Percentiles rank a stretch among this genome's conserved stretches.
Conservation (phyloP, 1,140 invertebrate genomes). For the Drosophila pachea region DNA sequence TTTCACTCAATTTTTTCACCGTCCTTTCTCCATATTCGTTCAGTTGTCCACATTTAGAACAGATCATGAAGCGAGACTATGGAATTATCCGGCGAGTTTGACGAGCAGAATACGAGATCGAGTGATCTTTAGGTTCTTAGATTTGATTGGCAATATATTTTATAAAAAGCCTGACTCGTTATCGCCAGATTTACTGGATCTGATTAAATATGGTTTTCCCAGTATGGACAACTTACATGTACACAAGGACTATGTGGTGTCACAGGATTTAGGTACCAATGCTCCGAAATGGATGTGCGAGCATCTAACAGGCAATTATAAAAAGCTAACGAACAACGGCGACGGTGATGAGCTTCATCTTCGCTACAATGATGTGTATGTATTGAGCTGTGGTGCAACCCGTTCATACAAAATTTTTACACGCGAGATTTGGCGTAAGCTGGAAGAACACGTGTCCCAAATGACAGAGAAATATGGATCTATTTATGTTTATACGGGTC, state of each 20-base stretch:
- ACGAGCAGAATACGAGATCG: constrained; percentile 41
- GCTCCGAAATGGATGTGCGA: constrained; percentile 58
- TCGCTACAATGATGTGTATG: constrained; percentile 57
- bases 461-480: constrained; percentile 43
- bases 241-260: constrained; percentile 63
- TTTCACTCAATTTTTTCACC: not conserved
- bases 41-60: constrained; percentile 59
- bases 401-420: constrained; percentile 49
- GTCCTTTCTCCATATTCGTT: not conserved
- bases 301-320: constrained; percentile 45
- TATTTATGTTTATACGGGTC: constrained; percentile 57
- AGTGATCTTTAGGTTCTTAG: constrained; percentile 36
- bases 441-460: constrained; percentile 40
- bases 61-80: constrained; percentile 54
- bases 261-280: constrained; percentile 49
- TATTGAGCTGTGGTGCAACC: constrained; percentile 46
- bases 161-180: constrained; percentile 8
- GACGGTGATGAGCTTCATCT: constrained; percentile 40
- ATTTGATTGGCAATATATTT: constrained; percentile 31
- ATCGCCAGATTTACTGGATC: constrained; percentile 40
- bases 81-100: constrained; percentile 29
- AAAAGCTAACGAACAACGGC: constrained; percentile 15
- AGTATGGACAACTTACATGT: constrained; percentile 51
- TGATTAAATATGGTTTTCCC: constrained; percentile 59
- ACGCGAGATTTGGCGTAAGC: constrained; percentile 42